phyloP scores from a whole-genome alignment of 2,113 vertebrate species.

The Neogale vison region DNA sequence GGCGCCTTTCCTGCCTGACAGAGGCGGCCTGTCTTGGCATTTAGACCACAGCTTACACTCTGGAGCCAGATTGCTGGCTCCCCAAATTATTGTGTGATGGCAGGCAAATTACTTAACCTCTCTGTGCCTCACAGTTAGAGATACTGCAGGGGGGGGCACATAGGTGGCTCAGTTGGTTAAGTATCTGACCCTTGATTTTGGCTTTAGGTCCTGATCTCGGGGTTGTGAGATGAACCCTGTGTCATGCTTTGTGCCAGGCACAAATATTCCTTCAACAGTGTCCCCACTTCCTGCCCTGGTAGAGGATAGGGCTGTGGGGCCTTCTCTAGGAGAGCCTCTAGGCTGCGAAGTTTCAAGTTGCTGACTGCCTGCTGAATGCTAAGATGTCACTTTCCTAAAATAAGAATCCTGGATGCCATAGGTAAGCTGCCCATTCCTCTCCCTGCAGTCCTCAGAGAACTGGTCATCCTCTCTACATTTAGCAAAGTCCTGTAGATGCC shows the following conservation, averaged over 20 bases:
- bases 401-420: constrained; percentile 36
- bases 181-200: neutral
- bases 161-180: neutral
- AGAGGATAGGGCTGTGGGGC: neutral
- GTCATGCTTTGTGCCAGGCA: neutral
- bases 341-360: constrained; percentile 47
- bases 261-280: neutral
- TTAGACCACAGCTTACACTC: neutral
- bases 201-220: neutral
- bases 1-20: rapidly evolving
- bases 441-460: neutral
- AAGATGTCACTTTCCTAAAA: constrained; percentile 68
- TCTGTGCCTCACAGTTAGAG: neutral
- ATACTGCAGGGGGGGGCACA: neutral
- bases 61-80: neutral
- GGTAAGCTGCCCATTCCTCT: constrained; percentile 1
- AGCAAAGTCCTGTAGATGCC: neutral
- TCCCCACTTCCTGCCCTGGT: neutral
- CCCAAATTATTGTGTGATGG: neutral
- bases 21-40: neutral
- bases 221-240: neutral
- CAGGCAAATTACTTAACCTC: neutral
- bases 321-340: neutral
- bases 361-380: constrained; percentile 12
- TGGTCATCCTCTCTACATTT: neutral